phyloP scores from a whole-genome alignment of 2,888 invertebrate species.

The Diadegma fenestrale region DNA sequence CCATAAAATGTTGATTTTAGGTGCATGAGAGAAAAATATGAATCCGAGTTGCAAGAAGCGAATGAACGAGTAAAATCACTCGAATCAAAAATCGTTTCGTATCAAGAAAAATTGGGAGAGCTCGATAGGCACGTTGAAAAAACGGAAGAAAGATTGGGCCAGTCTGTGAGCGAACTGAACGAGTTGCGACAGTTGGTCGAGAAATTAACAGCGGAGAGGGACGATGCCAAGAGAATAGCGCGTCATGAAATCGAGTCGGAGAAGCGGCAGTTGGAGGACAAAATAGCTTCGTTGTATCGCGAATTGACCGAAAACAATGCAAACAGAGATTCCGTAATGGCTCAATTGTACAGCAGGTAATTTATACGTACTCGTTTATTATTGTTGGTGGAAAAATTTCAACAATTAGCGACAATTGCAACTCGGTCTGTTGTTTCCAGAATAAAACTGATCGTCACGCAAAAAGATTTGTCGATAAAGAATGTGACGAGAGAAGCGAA shows the following conservation, averaged over 20 bases:
- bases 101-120: slow-evolving; percentile 88
- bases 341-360: slow-evolving; percentile 92
- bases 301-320: slow-evolving; percentile 87
- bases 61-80: slow-evolving; percentile 89
- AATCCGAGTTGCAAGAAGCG: slow-evolving; percentile 89
- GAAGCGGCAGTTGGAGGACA: slow-evolving; percentile 87
- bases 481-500: slow-evolving; percentile 90
- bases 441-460: slow-evolving; percentile 92
- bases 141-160: slow-evolving; percentile 87
- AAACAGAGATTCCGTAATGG: slow-evolving; percentile 91
- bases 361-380: slow-evolving; percentile 7
- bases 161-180: slow-evolving; percentile 89
- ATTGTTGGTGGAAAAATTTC: slow-evolving; percentile 6
- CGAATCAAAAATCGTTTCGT: slow-evolving; percentile 89
- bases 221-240: slow-evolving; percentile 87
- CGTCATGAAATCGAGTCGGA: slow-evolving; percentile 88
- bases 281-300: slow-evolving; percentile 83
- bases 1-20: slow-evolving; percentile 84
- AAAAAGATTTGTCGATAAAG: slow-evolving; percentile 92
- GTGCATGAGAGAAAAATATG: slow-evolving; percentile 91
- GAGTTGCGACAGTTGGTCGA: slow-evolving; percentile 87
- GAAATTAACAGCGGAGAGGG: slow-evolving; percentile 86
- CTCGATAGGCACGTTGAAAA: slow-evolving; percentile 88
- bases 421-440: slow-evolving; percentile 83
- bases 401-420: not conserved